Evolutionary conservation across 1,140 invertebrate genomes (phyloP), one percentile per base, ranked within the genome.

Genomic region (Trachymyrmex septentrionalis): DNA sequence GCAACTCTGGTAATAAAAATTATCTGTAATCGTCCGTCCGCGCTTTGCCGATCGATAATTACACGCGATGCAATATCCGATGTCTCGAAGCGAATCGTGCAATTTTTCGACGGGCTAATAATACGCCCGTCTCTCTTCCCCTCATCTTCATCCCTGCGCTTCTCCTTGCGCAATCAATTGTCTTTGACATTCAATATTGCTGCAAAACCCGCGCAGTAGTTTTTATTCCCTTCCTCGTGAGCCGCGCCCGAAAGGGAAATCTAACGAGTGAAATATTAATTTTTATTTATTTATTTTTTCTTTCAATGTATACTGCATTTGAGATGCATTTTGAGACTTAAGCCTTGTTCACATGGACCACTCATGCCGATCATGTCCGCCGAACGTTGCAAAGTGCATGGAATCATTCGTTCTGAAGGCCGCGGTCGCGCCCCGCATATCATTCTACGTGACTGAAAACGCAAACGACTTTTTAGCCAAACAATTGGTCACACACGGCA

Each of bases 361-460:
- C 73, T 21, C 34, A 48, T 38, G 16, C n/a, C n/a, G 21, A n/a
- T 69, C 64, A 34, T 44, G 38, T 50, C 21, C 55, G 9, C 5
- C 55, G 48, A 10, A 72, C 50, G 24, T 66, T 48, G 12, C 53
- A 76, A 88, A 76, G 67, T 85, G 30, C 30, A 30, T 30, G 85
- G 73, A 48, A 75, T 44, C 81, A n/a, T 24, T 16, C n/a, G 75
- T 50, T 27, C 7, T 81, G 87, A 88, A 89, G 87, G 87, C 48
- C 87, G 69, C 16, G n/a, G 53, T 57, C 44, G 38, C 57, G 77
- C 19, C n/a, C 57, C 38, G 30, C 44, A 21, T 16, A 59, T 67
- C 50, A 44, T 24, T 53, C 59, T 82, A 86, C 87, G 87, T 86
- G 88, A 89, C 75, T 69, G 16, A 76, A 63, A 88, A 89, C 12